Evolutionary conservation across 2,888 invertebrate genomes (phyloP), one percentile per base, ranked within the genome.

Genomic region (Sarcophaga rosellei): DNA sequence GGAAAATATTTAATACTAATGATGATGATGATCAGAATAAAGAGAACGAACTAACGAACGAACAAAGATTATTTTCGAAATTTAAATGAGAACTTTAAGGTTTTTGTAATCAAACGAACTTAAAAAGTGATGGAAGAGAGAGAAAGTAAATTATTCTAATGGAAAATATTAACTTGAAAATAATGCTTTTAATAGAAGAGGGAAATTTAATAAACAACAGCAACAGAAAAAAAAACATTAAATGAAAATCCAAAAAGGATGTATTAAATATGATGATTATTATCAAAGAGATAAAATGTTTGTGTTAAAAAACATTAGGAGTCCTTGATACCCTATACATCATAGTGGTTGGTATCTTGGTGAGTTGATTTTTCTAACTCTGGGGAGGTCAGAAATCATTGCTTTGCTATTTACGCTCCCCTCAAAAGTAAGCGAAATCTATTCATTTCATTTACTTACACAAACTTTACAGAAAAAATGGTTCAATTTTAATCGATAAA

Each of bases 141-240:
- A 53, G 12, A 45, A 63, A 82, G 76, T 65, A 82, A 77, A 76
- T 77, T 82, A 82, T 82, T 76, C 72, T 72, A 82, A 76, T 82
- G 65, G 70, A 82, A 76, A 72, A 77, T 61, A 77, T 72, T 59
- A 82, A 77, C 65, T 66, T 72, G 82, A 63, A 76, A 76, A 35
- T 35, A 35, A 35, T 61, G 2, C 17, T 12, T 15, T 53, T 53
- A 81, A 35, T 20, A 75, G 23, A 23, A 53, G 17, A 57, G 44
- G 15, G 63, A 23, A 47, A 61, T 10, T 15, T 35, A 21, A 10
- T 15, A n/a, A 57, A 35, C 44, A 74, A 53, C 15, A 63, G n/a
- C 6, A n/a, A n/a, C n/a, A n/a, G n/a, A 66, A 47, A 17, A 10
- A 44, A 44, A 11, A 23, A 66, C 4, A 65, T 65, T 2, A 65